Evolutionary conservation across 2,888 invertebrate genomes (phyloP).

Genomic region (Harpalus rufipes): DNA sequence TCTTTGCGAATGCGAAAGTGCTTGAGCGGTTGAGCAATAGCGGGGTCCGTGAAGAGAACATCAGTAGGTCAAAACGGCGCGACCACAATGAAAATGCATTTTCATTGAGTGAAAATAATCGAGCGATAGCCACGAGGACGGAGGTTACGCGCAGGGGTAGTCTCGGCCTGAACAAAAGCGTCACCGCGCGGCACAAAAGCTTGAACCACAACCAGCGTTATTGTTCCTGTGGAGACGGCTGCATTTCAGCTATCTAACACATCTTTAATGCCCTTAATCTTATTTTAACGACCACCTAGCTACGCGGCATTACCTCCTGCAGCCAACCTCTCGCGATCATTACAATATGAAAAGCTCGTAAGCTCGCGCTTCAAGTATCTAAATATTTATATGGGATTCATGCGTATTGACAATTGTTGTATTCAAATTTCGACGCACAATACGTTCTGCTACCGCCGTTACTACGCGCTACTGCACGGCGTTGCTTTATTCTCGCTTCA

Average conservation of each 20-base stretch:
- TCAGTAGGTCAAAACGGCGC: constrained; percentile 39
- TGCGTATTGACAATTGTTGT: constrained; percentile 56
- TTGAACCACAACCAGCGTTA: constrained; percentile 57
- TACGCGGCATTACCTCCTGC: constrained; percentile 51
- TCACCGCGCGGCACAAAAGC: constrained; percentile 43
- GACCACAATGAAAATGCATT: constrained; percentile 63
- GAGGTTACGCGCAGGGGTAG: background rate
- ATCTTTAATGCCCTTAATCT: constrained; percentile 66
- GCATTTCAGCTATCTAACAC: constrained; percentile 65
- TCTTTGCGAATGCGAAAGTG: constrained; percentile 43
- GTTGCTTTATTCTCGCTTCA: constrained; percentile 3
- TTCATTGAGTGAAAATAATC: constrained; percentile 62
- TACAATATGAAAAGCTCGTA: constrained; percentile 62
- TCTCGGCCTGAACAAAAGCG: constrained; percentile 45
- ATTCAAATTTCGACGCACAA: constrained; percentile 34
- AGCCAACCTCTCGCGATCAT: constrained; percentile 41
- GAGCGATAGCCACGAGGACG: constrained; percentile 50
- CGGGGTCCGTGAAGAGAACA: constrained; percentile 7
- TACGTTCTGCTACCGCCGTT: background rate
- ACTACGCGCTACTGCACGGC: background rate
- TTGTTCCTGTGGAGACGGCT: constrained; percentile 55
- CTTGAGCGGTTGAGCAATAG: constrained; percentile 28
- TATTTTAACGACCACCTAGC: constrained; percentile 63
- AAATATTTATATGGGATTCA: constrained; percentile 61
- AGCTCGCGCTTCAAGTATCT: constrained; percentile 50